Evolutionary conservation across 2,888 invertebrate species (phyloP).

Genomic region (Zaprionus lineosus): DNA sequence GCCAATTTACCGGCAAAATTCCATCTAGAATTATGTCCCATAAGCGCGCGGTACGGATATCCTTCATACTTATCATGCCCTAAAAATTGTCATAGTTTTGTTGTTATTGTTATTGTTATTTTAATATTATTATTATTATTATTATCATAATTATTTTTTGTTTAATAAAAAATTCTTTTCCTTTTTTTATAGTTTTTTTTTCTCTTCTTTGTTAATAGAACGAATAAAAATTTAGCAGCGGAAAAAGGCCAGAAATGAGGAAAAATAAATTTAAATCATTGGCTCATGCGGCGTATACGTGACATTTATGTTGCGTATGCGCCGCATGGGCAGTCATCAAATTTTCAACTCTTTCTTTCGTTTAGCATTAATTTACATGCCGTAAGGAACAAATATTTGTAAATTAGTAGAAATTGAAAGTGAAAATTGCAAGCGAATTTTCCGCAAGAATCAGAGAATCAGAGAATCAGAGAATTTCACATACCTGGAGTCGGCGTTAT

Average conservation of each 20-base stretch:
- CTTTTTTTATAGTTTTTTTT: conserved; percentile 15
- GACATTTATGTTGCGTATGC: conserved; percentile 57
- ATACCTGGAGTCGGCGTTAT: conserved; percentile 85
- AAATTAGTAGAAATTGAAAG: conserved; percentile 47
- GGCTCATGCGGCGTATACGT: conserved; percentile 54
- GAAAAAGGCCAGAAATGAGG: not conserved
- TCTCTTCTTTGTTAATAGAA: conserved; percentile 56
- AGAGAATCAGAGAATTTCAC: conserved; percentile 21
- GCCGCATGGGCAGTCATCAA: conserved; percentile 28
- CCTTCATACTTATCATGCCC: conserved; percentile 83
- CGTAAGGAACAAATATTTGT: conserved; percentile 32
- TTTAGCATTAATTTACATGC: conserved; percentile 60
- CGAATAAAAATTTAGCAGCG: conserved; percentile 38
- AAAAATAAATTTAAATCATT: not conserved
- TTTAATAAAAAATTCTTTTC: not conserved
- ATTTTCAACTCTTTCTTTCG: conserved; percentile 1
- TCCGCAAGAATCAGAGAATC: conserved; percentile 1
- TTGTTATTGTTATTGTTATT: conserved; percentile 52
- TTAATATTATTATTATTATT: conserved; percentile 49
- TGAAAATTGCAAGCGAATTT: conserved; percentile 45
- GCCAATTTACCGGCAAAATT: conserved; percentile 83
- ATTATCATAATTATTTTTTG: conserved; percentile 16
- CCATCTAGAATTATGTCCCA: conserved; percentile 83
- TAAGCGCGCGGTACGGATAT: conserved; percentile 82
- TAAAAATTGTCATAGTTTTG: conserved; percentile 74